Conservation (phyloP, 2,113 vertebrate genomes). For the Ginglymostoma cirratum region DNA sequence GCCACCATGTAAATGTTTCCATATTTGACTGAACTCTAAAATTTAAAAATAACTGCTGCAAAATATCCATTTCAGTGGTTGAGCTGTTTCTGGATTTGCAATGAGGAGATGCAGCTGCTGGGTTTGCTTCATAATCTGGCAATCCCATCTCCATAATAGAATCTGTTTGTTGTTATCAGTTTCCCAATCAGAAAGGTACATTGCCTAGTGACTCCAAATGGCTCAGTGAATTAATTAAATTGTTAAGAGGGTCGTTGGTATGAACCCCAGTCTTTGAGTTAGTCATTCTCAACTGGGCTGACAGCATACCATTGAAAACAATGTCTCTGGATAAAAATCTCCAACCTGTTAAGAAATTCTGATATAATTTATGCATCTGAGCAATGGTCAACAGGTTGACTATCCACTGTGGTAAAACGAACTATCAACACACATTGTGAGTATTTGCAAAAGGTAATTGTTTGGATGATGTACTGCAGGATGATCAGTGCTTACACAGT, state of each 20-base stretch:
- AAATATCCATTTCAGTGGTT: not conserved
- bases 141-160: not conserved
- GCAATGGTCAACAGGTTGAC: not conserved
- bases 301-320: not conserved
- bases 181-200: not conserved
- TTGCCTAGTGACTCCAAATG: not conserved
- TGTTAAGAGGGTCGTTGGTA: not conserved
- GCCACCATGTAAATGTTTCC: not conserved
- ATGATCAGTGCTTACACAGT: not conserved
- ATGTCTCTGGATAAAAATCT: not conserved
- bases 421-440: not conserved
- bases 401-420: not conserved
- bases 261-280: not conserved
- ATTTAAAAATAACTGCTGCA: not conserved
- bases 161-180: not conserved
- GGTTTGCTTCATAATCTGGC: not conserved
- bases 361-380: not conserved
- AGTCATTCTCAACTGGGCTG: not conserved
- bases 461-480: not conserved
- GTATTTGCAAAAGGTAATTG: not conserved
- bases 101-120: not conserved
- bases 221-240: not conserved
- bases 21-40: not conserved
- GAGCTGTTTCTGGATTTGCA: not conserved
- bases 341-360: not conserved